phyloP scores from a whole-genome alignment of 64 coral and sea anemone species.

The Catalaphyllia jardinei region DNA sequence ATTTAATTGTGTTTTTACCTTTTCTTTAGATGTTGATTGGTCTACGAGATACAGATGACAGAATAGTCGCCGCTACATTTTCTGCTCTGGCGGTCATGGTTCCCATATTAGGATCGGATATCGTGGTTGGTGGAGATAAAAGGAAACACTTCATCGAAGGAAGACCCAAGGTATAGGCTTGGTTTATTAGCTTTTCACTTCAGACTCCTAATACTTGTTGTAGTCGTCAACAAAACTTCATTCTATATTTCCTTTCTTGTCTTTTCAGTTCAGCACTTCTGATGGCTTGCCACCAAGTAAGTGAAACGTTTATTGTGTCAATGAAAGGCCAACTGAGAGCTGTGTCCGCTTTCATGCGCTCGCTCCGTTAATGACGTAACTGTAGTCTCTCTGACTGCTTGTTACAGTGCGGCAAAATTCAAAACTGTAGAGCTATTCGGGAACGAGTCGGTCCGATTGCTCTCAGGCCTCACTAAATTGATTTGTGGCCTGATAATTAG shows the following conservation, averaged over 20 bases:
- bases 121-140: constrained; percentile 79
- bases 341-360: too few relatives aligned
- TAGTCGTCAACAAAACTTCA: background rate
- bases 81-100: constrained; percentile 72
- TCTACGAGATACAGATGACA: constrained; percentile 78
- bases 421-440: too few relatives aligned
- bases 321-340: too few relatives aligned
- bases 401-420: too few relatives aligned
- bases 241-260: background rate
- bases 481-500: too few relatives aligned
- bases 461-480: too few relatives aligned
- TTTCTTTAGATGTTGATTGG: constrained; percentile 73
- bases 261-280: constrained; percentile 27
- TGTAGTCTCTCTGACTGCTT: too few relatives aligned
- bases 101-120: constrained; percentile 72
- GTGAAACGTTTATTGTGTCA: background rate
- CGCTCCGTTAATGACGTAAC: too few relatives aligned
- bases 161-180: constrained; percentile 76
- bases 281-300: constrained; percentile 5
- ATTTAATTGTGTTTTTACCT: background rate
- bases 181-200: background rate
- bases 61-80: constrained; percentile 71
- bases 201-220: background rate
- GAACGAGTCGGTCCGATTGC: too few relatives aligned
- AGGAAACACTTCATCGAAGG: constrained; percentile 76